phyloP scores from a whole-genome alignment of 2,888 invertebrate genomes.

The Adela reaumurella region DNA sequence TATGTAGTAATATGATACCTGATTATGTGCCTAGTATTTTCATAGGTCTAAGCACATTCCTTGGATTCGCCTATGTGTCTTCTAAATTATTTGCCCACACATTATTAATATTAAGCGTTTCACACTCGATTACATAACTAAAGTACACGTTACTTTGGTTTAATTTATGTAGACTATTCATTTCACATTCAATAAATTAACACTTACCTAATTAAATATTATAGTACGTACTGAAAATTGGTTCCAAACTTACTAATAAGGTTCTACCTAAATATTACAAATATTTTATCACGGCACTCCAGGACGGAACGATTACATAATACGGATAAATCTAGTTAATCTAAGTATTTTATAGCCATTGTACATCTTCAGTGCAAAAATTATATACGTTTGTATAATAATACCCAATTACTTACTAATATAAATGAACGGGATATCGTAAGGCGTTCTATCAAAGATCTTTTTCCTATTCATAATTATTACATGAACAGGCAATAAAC shows the following conservation, averaged over 20 bases:
- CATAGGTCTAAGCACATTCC: too few species aligned
- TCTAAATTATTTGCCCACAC: too few species aligned
- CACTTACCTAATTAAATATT: not conserved
- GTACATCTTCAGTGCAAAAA: too few species aligned
- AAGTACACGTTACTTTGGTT: constrained; percentile 49
- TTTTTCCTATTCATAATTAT: too few species aligned
- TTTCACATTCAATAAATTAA: not conserved
- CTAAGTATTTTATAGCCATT: constrained; percentile 5
- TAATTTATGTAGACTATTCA: constrained; percentile 36
- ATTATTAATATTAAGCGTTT: constrained; percentile 38
- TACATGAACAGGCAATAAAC: too few species aligned
- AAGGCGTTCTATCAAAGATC: too few species aligned
- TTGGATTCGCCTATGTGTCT: too few species aligned
- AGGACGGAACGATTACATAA: constrained; percentile 5
- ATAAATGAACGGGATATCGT: too few species aligned
- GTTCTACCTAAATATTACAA: constrained; percentile 1
- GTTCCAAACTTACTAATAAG: constrained; percentile 3
- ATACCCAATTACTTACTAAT: too few species aligned
- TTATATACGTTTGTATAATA: too few species aligned
- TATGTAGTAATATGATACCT: too few species aligned
- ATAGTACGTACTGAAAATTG: constrained; percentile 2
- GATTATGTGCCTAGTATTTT: too few species aligned
- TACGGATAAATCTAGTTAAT: constrained; percentile 1
- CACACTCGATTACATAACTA: constrained; percentile 49
- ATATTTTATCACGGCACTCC: constrained; percentile 4